phyloP scores from a whole-genome alignment of 2,888 invertebrate species.

The Patella caerulea region DNA sequence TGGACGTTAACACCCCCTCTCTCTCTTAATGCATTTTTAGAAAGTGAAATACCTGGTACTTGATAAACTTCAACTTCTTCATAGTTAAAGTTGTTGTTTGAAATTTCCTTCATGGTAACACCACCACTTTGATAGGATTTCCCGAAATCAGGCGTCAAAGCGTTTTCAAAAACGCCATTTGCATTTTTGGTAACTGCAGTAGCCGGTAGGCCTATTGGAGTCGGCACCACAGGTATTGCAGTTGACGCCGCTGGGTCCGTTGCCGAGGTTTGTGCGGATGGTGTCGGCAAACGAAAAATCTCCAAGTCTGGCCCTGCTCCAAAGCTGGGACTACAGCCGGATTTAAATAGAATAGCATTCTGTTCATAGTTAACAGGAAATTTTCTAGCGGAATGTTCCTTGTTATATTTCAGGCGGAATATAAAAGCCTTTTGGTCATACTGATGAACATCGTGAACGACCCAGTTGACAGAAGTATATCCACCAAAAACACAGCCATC shows the following conservation, averaged over 20 bases:
- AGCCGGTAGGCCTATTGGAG: no score
- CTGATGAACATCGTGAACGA: constrained; percentile 14
- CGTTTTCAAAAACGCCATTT: constrained; percentile 4
- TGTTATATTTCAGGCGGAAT: constrained; percentile 35
- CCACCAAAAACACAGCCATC: constrained; percentile 42
- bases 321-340: no score
- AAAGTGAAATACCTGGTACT: constrained; percentile 32
- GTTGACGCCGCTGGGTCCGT: no score
- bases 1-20: no score
- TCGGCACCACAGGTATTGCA: no score
- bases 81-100: constrained; percentile 30
- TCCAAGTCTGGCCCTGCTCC: no score
- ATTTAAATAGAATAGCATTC: constrained; percentile 12
- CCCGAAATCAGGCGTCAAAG: background rate
- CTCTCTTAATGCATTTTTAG: no score
- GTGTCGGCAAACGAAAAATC: no score
- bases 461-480: constrained; percentile 39
- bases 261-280: no score
- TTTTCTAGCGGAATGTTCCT: constrained; percentile 24
- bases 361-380: constrained; percentile 28
- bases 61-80: constrained; percentile 44
- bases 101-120: constrained; percentile 11
- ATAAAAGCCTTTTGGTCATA: constrained; percentile 40
- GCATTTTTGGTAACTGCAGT: no score
- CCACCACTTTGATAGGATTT: constrained; percentile 3